Evolutionary conservation across 1,140 invertebrate genomes (phyloP).

Genomic region (Meteorus sp.): DNA sequence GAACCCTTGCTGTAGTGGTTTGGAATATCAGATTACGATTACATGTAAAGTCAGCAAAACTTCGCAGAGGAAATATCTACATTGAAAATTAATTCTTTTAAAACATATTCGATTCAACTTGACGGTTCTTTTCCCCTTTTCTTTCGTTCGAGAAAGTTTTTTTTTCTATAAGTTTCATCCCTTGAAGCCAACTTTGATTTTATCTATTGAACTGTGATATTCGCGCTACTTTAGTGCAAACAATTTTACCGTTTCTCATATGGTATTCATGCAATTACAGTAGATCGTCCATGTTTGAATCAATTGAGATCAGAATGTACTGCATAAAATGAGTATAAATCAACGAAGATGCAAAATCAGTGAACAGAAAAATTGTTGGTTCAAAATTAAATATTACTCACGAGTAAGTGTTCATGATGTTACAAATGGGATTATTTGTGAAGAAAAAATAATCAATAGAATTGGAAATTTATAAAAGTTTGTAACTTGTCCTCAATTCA

Average conservation of each 20-base stretch:
- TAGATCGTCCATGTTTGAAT: conserved; percentile 14
- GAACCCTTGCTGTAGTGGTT: too few species aligned
- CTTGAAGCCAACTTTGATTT: conserved; percentile 12
- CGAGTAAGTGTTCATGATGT: not conserved
- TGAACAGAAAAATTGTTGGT: too few species aligned
- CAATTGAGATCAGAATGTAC: conserved; percentile 14
- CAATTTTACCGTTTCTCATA: conserved; percentile 11
- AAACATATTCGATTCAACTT: not conserved
- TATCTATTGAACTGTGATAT: conserved; percentile 48
- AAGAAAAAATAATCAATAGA: too few species aligned
- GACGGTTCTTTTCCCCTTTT: not conserved
- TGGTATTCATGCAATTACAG: conserved; percentile 10
- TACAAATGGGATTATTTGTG: not conserved
- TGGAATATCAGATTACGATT: too few species aligned
- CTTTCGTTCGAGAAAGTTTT: conserved; percentile 2
- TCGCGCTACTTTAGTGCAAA: conserved; percentile 33
- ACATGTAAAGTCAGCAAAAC: too few species aligned
- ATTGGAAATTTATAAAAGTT: too few species aligned
- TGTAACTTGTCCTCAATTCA: not conserved
- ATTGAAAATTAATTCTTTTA: too few species aligned
- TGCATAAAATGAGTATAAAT: conserved; percentile 16
- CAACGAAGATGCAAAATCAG: too few species aligned
- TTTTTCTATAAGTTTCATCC: not conserved
- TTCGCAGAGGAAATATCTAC: too few species aligned
- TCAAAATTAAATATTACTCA: too few species aligned